A percentile compares a stretch with the other conserved stretches of the same genome.
Conservation (phyloP, 2,113 vertebrate genomes). For the Emberiza fucata region DNA sequence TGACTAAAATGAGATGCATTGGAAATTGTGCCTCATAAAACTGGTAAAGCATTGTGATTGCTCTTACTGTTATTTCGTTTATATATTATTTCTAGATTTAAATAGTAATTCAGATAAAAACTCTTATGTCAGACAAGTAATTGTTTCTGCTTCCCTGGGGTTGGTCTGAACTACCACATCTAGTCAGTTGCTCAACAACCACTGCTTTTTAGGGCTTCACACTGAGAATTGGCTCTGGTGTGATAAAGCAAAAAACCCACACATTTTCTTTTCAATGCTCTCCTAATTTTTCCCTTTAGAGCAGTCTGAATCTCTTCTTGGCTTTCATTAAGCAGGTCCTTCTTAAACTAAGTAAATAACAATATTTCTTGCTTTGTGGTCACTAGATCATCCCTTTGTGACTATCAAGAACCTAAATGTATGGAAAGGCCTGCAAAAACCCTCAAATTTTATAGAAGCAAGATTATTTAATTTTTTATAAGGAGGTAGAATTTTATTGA, state of each 20-base stretch:
- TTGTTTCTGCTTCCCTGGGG: not conserved
- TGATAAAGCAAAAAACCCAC: not conserved
- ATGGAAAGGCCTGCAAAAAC: not conserved
- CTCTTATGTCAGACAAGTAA: not conserved
- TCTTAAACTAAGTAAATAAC: not conserved
- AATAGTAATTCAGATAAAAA: not conserved
- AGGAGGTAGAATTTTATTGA: not conserved
- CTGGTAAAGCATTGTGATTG: not conserved
- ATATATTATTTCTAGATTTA: not conserved
- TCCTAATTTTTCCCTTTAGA: not conserved
- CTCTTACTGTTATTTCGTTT: not conserved
- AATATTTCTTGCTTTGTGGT: not conserved
- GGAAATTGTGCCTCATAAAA: not conserved
- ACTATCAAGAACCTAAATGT: not conserved
- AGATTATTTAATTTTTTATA: not conserved
- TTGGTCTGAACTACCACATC: not conserved
- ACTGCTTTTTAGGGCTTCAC: not conserved
- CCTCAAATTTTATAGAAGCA: not conserved
- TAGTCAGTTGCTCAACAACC: not conserved
- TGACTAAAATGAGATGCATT: rapidly evolving
- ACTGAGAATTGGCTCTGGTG: not conserved
- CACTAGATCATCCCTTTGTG: not conserved
- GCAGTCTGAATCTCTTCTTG: not conserved
- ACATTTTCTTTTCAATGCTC: not conserved
- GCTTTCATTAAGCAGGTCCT: not conserved